These are phyloP conservation scores for Zosterops hypoxanthus DNA, from an alignment of 2,113 vertebrate genomes.

Conservation along the genomic window DNA sequence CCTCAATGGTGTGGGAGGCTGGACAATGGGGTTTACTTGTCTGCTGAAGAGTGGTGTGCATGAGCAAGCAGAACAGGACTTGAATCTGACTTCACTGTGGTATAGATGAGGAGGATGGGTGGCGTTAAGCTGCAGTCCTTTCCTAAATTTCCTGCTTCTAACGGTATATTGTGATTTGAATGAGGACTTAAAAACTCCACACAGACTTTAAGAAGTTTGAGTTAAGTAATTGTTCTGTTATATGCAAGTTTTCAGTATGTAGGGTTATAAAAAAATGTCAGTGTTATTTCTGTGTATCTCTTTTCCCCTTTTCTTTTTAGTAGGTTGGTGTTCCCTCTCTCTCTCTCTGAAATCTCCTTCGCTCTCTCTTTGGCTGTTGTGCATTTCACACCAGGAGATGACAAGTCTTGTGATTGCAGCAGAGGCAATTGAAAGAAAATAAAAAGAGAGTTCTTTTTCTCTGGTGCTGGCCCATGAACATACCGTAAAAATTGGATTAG, in stretches of 20 bases:
- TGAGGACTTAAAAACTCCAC: background rate
- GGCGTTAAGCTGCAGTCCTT: background rate
- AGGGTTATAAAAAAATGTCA: background rate
- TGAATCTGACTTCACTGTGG: background rate
- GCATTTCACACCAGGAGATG: slow-evolving; percentile 68
- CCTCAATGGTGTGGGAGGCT: background rate
- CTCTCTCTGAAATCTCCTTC: background rate
- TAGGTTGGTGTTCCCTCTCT: background rate
- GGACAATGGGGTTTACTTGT: background rate
- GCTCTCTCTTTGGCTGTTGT: slow-evolving; percentile 44
- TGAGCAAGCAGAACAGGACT: background rate
- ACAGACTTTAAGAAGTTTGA: background rate
- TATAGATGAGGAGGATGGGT: background rate
- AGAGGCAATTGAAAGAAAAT: slow-evolving; percentile 67
- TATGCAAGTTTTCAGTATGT: background rate
- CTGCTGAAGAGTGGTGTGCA: background rate
- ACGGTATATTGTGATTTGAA: background rate
- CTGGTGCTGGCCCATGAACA: slow-evolving; percentile 52
- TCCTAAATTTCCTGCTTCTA: background rate
- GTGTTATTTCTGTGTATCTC: slow-evolving; percentile 22
- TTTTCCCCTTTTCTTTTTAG: background rate
- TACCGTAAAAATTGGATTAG: slow-evolving; percentile 70
- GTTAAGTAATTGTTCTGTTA: slow-evolving; percentile 11
- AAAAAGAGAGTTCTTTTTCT: slow-evolving; percentile 53
- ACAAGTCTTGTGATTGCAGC: slow-evolving; percentile 62